Base-by-base conservation (phyloP, 2,113 vertebrate genomes). In the Megaceryle torquata region DNA sequence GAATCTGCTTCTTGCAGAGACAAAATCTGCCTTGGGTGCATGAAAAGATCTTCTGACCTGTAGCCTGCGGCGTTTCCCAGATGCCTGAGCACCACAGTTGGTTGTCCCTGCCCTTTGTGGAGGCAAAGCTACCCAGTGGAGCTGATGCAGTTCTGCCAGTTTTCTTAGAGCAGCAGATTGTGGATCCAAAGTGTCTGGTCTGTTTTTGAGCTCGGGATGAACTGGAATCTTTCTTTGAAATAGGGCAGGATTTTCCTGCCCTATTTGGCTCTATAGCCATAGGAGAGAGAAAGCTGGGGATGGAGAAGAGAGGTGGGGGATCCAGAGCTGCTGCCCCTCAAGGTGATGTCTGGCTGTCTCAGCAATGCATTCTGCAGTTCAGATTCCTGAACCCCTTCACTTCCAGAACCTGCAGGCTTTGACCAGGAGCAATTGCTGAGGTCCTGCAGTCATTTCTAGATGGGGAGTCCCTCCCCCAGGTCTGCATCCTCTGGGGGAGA, bases 251-350 rank as follows among this genome's bases (percentile, higher is more conserved):
- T 86, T 93, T 83, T 63, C 53, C 48, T 63, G 11, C 15, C 14
- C 54, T 72, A 1, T 68, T 41, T 44, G 74, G 35, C 33, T 84
- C 37, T 33, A 26, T 46, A 43, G 35, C 17, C 7, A 6, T 8
- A 44, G 31, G 29, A 61, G 28, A 2, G 1, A 37, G 53, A 63
- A 76, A 65, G 59, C 48, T 0, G 0, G 15, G 35, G 19, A 53
- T 20, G 4, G 18, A 10, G 17, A 48, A 68, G 48, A 72, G 25
- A 72, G 63, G 63, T 72, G 31, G n/a, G 21, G 51, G 15, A 56
- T 18, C 41, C 56, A 29, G 37, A 70, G 60, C 9, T 31, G n/a
- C n/a, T 79, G 37, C 15, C 29, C 19, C 60, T n/a, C 31, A 14
- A 16, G 64, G 41, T 1, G 4, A 56, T 53, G 72, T 41, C 35